Evolutionary conservation across 1,140 invertebrate species (phyloP).

Genomic region (Pseudomyrmex gracilis): DNA sequence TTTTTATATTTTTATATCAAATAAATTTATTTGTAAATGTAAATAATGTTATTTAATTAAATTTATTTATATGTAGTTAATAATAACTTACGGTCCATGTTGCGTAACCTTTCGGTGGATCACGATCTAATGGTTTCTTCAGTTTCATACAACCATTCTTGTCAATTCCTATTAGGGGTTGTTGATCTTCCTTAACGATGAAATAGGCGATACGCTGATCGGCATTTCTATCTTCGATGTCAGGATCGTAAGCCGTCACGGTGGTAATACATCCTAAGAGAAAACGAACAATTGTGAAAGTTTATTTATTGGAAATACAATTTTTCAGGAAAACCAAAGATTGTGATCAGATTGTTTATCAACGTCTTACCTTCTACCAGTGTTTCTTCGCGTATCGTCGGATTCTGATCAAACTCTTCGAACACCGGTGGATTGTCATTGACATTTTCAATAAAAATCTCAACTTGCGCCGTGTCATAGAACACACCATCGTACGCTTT

Average conservation of each 20-base stretch:
- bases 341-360: neutral
- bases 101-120: constrained; percentile 93
- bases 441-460: constrained; percentile 92
- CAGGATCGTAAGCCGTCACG: constrained; percentile 91
- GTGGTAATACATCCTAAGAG: constrained; percentile 86
- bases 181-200: constrained; percentile 90
- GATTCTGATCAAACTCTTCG: constrained; percentile 87
- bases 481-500: constrained; percentile 92
- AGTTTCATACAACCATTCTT: constrained; percentile 91
- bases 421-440: constrained; percentile 95
- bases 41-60: neutral
- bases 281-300: constrained; percentile 44
- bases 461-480: constrained; percentile 91
- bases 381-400: constrained; percentile 90
- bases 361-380: constrained; percentile 88
- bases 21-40: neutral
- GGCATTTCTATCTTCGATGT: constrained; percentile 90
- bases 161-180: constrained; percentile 89
- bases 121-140: constrained; percentile 93
- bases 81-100: constrained; percentile 87
- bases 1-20: too few species aligned
- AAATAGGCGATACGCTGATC: constrained; percentile 92
- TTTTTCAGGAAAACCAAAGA: neutral
- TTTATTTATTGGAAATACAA: constrained; percentile 7
- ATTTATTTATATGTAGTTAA: neutral